Base-by-base conservation (phyloP, 2,888 invertebrate species). In the Drosophila mimetica region DNA sequence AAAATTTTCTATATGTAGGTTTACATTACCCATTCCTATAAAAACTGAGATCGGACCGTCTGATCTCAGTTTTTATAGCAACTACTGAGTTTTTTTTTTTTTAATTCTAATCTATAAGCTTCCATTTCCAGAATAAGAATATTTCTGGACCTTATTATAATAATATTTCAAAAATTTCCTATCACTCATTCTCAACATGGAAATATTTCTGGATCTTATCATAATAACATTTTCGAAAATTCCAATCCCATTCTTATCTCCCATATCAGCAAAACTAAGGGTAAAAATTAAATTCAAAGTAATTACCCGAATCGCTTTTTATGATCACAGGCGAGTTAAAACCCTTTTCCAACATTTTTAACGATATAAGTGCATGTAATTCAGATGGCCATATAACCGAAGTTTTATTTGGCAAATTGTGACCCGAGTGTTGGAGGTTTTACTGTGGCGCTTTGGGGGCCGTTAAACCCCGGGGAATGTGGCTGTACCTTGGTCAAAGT, bases 401-500 rank as follows among this genome's bases (percentile, higher is more conserved):
- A 16, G 22, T 52, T 37, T 52, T 7, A 30, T 39, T 57, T 36
- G 22, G 9, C 22, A 18, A 36, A 42, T 32, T 18, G 37, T 16
- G 37, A 57, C 18, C 50, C 20, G 32, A n/a, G 42, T 18, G 18
- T 14, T 46, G 60, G 37, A 60, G 2, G 37, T 37, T 57, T 42
- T 14, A 55, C 59, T 59, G 58, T 54, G 25, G 14, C 8, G 22
- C 22, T n/a, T 32, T 28, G 36, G 50, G 52, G 59, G 70, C 39
- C 70, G 47, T 36, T 69, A 59, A 70, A 47, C 59, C 69, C 70
- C 51, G 16, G 69, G 70, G 59, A 70, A 59, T 59, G 51, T 52
- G 30, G 20, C 25, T 41, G 50, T 18, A 65, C 54, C 58, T 54
- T 42, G 41, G 16, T 52, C 37, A 9, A 18, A n/a, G 44, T 1